Conservation (phyloP, 2,113 vertebrate genomes). For the Paramormyrops kingsleyae region DNA sequence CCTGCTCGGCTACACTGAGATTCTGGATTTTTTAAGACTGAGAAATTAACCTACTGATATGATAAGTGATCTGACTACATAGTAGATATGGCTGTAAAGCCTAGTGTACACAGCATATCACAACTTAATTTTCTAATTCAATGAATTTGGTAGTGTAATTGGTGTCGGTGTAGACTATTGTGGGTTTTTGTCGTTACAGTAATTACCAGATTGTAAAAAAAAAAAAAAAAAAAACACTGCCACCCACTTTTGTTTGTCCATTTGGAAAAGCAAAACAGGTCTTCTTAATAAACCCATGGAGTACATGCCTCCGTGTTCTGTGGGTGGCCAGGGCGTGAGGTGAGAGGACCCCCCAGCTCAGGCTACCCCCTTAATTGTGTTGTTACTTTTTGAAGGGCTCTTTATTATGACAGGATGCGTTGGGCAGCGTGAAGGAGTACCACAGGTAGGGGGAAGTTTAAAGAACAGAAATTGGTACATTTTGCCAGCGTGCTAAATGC, state of each 20-base stretch:
- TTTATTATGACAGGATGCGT: neutral
- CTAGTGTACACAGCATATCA: neutral
- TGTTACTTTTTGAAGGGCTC: neutral
- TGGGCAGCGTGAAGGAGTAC: neutral
- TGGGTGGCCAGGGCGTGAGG: neutral
- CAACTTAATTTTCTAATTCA: neutral
- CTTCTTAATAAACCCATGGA: neutral
- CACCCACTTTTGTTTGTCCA: constrained; percentile 6
- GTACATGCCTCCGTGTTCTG: neutral
- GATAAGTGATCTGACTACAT: neutral
- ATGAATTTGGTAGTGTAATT: neutral
- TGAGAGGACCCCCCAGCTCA: neutral
- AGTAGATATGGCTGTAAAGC: neutral
- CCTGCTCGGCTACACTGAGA: neutral
- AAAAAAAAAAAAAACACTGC: neutral
- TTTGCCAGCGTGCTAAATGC: neutral
- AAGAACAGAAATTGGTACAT: neutral
- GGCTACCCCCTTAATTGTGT: neutral
- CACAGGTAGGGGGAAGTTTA: neutral
- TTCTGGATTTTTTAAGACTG: neutral
- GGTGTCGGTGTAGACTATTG: neutral
- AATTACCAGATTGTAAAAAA: neutral
- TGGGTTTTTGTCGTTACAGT: neutral
- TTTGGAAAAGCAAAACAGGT: neutral
- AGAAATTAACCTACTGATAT: neutral